Percentiles rank a stretch among this genome's conserved stretches.
These are phyloP conservation scores for Riparia riparia DNA, from an alignment of 2,113 vertebrate genomes.

Conservation along the genomic window DNA sequence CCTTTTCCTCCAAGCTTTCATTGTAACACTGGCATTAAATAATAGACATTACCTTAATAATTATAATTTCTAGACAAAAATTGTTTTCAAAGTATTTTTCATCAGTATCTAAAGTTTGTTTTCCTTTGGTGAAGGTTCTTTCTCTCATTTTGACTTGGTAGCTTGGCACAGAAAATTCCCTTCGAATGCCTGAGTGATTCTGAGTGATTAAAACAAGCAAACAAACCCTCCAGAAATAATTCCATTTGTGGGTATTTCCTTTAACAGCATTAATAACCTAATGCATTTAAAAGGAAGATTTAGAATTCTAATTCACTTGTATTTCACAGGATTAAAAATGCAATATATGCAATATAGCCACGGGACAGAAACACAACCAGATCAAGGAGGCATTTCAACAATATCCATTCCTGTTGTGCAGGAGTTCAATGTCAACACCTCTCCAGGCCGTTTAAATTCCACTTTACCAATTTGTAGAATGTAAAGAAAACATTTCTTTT, in stretches of 20 bases:
- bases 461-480: not conserved
- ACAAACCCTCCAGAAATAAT: constrained; percentile 49
- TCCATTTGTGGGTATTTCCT: constrained; percentile 57
- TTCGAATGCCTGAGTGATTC: not conserved
- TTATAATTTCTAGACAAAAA: not conserved
- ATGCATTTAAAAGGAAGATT: constrained; percentile 59
- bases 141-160: not conserved
- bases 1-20: not conserved
- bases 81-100: not conserved
- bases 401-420: not conserved
- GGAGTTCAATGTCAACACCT: not conserved
- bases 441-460: not conserved
- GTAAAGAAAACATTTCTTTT: not conserved
- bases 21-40: not conserved
- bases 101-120: not conserved
- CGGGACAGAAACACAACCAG: not conserved
- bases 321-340: constrained; percentile 54
- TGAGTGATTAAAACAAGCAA: constrained; percentile 27
- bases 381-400: not conserved
- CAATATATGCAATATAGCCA: constrained; percentile 19
- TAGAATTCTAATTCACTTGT: constrained; percentile 30
- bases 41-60: not conserved
- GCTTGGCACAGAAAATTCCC: constrained; percentile 2
- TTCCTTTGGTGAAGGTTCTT: not conserved
- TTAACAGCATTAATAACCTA: constrained; percentile 62